phyloP scores from a whole-genome alignment of 2,797 vertebrate genomes.

The Xenops minutus region DNA sequence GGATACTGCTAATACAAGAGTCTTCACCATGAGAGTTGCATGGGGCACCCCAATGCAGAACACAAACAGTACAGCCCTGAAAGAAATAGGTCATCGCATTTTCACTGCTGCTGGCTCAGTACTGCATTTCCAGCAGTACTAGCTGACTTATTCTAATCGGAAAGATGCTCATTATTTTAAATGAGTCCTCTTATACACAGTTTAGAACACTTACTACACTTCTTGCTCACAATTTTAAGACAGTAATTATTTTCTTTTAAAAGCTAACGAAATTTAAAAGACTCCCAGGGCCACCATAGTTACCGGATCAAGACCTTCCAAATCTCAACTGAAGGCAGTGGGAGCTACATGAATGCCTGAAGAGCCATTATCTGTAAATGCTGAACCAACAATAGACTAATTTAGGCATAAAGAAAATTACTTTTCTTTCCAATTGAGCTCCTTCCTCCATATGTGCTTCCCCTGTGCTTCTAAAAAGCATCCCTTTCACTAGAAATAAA shows the following conservation, averaged over 20 bases:
- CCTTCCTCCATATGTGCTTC: not conserved
- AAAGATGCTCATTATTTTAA: slow-evolving; percentile 1
- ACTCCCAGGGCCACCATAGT: not conserved
- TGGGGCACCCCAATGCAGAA: fast-evolving
- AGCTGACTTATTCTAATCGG: not conserved
- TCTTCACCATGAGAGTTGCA: not conserved
- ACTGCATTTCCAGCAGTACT: not conserved
- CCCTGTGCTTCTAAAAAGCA: not conserved
- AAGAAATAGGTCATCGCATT: not conserved
- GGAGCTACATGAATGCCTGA: not conserved
- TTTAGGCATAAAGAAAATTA: not conserved
- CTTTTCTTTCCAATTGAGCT: not conserved
- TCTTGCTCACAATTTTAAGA: not conserved
- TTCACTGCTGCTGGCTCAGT: not conserved
- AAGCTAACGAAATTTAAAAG: not conserved
- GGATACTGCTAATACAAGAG: not conserved
- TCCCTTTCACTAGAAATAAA: not conserved
- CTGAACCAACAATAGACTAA: not conserved
- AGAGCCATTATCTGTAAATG: not conserved
- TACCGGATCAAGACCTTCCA: not conserved
- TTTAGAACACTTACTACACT: not conserved
- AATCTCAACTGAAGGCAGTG: not conserved
- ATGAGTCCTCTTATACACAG: not conserved
- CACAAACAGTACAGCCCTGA: not conserved
- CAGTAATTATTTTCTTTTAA: not conserved